These are phyloP conservation scores for Tokudaia tokunoshimensis DNA, from an alignment of 2,797 vertebrate species.

Conservation along the genomic window DNA sequence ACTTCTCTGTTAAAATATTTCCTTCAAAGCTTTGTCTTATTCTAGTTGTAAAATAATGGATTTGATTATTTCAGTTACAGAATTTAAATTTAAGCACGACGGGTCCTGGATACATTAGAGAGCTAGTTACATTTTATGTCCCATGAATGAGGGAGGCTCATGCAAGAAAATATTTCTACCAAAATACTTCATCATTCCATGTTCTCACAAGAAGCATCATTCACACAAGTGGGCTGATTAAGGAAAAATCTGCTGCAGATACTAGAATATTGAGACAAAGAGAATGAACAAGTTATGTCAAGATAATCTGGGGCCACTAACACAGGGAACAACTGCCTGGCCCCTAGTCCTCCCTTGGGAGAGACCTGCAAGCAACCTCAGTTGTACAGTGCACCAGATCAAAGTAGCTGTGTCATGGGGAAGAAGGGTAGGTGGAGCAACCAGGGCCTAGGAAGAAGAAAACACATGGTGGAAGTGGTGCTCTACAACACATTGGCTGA, in stretches of 20 bases:
- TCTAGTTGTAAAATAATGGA: neutral
- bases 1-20: neutral
- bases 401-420: neutral
- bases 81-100: neutral
- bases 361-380: neutral
- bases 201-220: neutral
- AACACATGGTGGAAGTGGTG: no score
- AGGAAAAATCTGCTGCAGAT: neutral
- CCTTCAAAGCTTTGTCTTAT: neutral
- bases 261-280: neutral
- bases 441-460: neutral
- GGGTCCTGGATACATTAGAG: neutral
- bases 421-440: neutral
- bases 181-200: neutral
- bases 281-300: neutral
- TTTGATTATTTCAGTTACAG: neutral
- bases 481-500: neutral
- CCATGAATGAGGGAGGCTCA: neutral
- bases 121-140: neutral
- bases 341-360: neutral
- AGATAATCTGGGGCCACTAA: no score
- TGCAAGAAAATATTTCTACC: neutral
- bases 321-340: neutral
- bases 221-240: neutral
- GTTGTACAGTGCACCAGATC: neutral